Conservation (phyloP, 2,888 invertebrate species). For the Sclerodermus sp. region DNA sequence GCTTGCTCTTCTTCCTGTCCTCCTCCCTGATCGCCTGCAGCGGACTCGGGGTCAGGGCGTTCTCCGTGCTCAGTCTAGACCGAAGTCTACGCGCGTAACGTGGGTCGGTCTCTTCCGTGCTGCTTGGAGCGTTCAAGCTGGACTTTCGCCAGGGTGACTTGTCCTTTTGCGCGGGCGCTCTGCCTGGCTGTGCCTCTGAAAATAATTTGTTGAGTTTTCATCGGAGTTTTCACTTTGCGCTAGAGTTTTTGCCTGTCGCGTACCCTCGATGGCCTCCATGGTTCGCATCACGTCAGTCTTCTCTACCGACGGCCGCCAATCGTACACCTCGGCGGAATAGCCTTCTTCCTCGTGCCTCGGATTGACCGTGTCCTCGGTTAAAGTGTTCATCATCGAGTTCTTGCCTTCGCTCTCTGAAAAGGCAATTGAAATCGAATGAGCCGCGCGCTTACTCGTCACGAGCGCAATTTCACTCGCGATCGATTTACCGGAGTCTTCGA, state of each 20-base stretch:
- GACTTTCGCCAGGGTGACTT: conserved; percentile 78
- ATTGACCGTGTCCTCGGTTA: conserved; percentile 76
- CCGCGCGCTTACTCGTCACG: too few species aligned
- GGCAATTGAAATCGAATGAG: neutral
- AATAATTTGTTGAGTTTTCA: conserved; percentile 8
- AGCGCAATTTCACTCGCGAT: neutral
- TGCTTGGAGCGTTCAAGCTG: conserved; percentile 66
- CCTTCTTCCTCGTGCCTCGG: conserved; percentile 59
- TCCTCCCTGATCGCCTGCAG: conserved; percentile 51
- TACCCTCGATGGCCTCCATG: conserved; percentile 86
- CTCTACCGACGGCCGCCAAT: conserved; percentile 83
- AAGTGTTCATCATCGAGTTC: conserved; percentile 68
- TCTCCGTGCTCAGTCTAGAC: conserved; percentile 55
- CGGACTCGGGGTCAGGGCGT: conserved; percentile 36
- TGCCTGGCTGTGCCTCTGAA: conserved; percentile 72
- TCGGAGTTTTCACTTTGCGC: neutral
- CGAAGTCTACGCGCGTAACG: conserved; percentile 60
- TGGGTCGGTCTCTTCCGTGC: conserved; percentile 67
- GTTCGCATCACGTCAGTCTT: conserved; percentile 81
- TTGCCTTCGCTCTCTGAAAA: conserved; percentile 77
- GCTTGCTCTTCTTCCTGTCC: conserved; percentile 53
- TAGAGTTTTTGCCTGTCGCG: too few species aligned
- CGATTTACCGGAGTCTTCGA: conserved; percentile 78
- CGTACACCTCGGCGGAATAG: conserved; percentile 70
- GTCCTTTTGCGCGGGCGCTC: conserved; percentile 68